These are phyloP conservation scores for Callyntrura sp. DNA, from an alignment of 2,888 invertebrate species.

Conservation along the genomic window DNA sequence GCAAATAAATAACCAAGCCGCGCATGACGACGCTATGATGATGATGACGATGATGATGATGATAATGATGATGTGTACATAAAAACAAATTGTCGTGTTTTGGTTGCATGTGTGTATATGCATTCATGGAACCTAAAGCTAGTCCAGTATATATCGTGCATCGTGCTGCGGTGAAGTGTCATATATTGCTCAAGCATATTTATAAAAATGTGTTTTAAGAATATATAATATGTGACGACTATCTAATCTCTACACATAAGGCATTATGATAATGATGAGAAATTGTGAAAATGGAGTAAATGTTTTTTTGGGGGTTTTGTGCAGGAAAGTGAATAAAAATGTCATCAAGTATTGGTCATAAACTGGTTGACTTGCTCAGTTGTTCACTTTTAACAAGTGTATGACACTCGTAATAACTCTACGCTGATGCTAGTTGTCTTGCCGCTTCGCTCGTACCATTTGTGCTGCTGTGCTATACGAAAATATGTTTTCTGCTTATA, in stretches of 20 bases:
- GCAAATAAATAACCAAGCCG: conserved; percentile 55
- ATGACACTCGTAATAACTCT: conserved; percentile 24
- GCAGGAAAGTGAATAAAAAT: conserved; percentile 82
- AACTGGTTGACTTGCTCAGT: conserved; percentile 82
- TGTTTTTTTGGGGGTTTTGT: conserved; percentile 19
- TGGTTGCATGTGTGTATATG: not conserved
- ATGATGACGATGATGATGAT: not conserved
- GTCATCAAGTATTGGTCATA: conserved; percentile 83
- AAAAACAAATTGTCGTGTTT: conserved; percentile 35
- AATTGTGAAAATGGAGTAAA: conserved; percentile 42
- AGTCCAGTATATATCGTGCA: not conserved
- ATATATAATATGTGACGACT: not conserved
- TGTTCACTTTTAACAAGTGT: conserved; percentile 75
- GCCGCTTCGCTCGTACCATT: not conserved
- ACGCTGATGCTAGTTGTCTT: not conserved
- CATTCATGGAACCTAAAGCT: not conserved
- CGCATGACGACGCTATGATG: conserved; percentile 30
- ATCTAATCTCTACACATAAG: not conserved
- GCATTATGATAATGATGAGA: conserved; percentile 44
- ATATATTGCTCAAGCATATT: not conserved
- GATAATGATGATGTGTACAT: conserved; percentile 5
- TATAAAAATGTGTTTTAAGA: too few relatives aligned
- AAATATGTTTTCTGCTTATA: conserved; percentile 33
- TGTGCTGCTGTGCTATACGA: conserved; percentile 9
- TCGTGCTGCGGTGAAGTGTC: not conserved